Base-by-base conservation (phyloP, 1,140 invertebrate species). In the Olivierus martensii region DNA sequence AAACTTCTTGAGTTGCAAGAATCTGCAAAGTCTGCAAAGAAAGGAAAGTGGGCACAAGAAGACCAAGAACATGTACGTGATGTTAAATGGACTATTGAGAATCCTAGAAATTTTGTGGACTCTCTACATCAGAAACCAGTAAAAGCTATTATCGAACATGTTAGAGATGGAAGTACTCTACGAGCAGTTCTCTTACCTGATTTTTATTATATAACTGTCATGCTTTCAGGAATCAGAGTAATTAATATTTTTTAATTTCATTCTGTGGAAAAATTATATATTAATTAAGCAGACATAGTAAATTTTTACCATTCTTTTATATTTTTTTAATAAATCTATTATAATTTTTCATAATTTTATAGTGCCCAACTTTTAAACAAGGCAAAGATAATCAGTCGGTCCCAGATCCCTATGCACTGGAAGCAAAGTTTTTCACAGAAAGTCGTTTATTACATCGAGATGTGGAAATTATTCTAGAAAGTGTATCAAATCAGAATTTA, bases 111-210 rank as follows among this genome's bases (percentile, higher is more conserved):
- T 45, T 81, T 94, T 66, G 82, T 91, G 11, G 87, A 91, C 51
- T 80, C 84, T 56, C 78, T 79, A 56, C 78, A 78, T 34, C 77
- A 79, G 36, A 86, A 90, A 63, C 84, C 83, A 0, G 71, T 92
- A 43, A 71, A 75, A 62, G 76, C 75, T 67, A 79, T 96, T 22
- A 85, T 98, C 64, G 92, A 97, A 69, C 84, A 93, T 75, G 91
- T 99, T 1, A 77, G 91, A 54, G 93, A 98, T 73, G 94, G 94
- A 2, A 95, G 91, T 17, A 97, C 93, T 1, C 78, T 96, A 2
- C 77, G 91, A 55, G 83, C 84, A 1, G 87, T 95, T 59, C 69
- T 99, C 1, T 65, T 94, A 34, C 91, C 92, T 4, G 80, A 49
- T 48, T 53, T 83, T 18, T 93, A 82, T 67, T 79, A 89, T 58